Evolutionary conservation across 2,797 vertebrate genomes (phyloP), one percentile per base, ranked within the genome.

Genomic region (Karalla daura): DNA sequence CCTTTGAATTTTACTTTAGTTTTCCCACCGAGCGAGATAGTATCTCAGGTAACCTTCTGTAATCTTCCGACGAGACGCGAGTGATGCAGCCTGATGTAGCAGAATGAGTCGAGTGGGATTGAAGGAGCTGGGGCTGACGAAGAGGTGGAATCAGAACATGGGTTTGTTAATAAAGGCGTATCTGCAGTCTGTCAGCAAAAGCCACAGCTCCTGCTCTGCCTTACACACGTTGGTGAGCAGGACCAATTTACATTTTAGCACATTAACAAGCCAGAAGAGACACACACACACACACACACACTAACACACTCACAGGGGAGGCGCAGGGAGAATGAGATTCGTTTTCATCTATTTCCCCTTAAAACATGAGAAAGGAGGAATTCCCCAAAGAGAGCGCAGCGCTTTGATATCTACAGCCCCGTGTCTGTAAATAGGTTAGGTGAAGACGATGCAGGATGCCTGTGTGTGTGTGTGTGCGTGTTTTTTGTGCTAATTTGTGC

Each of bases 371-470:
- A 87, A 82, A 68, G 68, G 69, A 75, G 74, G 83, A 91, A 91
- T 86, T 89, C 90, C 90, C 89, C 52, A 75, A 46, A 78, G 90
- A 89, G 76, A 65, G 30, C 1, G 13, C 67, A 52, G 24, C 2
- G 53, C 86, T 92, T 92, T 92, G 87, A 91, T 90, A 88, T 91
- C 76, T 59, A 11, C 79, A 74, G 72, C 74, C 70, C 49, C 35
- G 66, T 76, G 77, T 89, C 86, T 91, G 81, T 85, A 91, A 89
- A 92, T 90, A 90, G 87, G 84, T 86, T 76, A 79, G 74, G 67
- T 80, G 76, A 81, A 80, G 61, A 62, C 14, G 71, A 70, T 62
- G 58, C 40, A 24, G 52, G 63, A 46, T 2, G 8, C 4, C 41
- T 58, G 53, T 59, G 39, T 64, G 39, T 28, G 54, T 36, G 35